These are phyloP conservation scores for Pollimyrus isidori DNA, from an alignment of 2,113 vertebrate genomes.

Conservation along the genomic window DNA sequence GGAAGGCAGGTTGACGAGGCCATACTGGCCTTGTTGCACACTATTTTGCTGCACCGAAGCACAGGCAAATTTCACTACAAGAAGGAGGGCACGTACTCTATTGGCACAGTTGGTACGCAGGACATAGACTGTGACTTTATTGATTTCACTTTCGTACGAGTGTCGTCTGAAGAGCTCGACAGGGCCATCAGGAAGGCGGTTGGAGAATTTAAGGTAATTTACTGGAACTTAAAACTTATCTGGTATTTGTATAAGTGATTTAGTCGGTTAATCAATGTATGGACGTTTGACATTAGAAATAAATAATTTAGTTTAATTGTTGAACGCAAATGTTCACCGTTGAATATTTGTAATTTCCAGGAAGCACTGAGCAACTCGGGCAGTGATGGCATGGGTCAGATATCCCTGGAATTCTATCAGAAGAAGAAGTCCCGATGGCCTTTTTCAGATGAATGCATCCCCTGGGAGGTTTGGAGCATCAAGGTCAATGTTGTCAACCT, in stretches of 20 bases:
- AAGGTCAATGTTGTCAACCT: slow-evolving; percentile 92
- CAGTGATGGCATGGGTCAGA: slow-evolving; percentile 86
- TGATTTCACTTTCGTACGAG: slow-evolving; percentile 83
- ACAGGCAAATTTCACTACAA: slow-evolving; percentile 99
- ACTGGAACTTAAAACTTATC: background rate
- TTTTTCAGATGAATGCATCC: slow-evolving; percentile 93
- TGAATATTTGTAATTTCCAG: slow-evolving; percentile 49
- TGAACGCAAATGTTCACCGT: background rate
- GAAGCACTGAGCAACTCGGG: slow-evolving; percentile 80
- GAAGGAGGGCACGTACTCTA: slow-evolving; percentile 96
- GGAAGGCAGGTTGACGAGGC: slow-evolving; percentile 91
- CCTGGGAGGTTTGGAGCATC: slow-evolving; percentile 96
- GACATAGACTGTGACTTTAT: slow-evolving; percentile 96
- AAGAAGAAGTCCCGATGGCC: slow-evolving; percentile 98
- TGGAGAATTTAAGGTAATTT: slow-evolving; percentile 80
- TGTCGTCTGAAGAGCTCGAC: slow-evolving; percentile 91
- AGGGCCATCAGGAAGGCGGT: slow-evolving; percentile 82
- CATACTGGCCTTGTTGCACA: slow-evolving; percentile 82
- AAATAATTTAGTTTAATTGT: background rate
- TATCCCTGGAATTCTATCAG: slow-evolving; percentile 97
- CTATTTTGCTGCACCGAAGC: slow-evolving; percentile 87
- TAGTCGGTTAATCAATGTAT: background rate
- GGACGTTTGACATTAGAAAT: background rate
- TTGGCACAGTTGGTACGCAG: slow-evolving; percentile 87
- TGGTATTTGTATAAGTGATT: background rate